Percentiles rank a stretch among this genome's conserved stretches.
These are phyloP conservation scores for Macropis europaea DNA, from an alignment of 2,888 invertebrate species.

Conservation along the genomic window DNA sequence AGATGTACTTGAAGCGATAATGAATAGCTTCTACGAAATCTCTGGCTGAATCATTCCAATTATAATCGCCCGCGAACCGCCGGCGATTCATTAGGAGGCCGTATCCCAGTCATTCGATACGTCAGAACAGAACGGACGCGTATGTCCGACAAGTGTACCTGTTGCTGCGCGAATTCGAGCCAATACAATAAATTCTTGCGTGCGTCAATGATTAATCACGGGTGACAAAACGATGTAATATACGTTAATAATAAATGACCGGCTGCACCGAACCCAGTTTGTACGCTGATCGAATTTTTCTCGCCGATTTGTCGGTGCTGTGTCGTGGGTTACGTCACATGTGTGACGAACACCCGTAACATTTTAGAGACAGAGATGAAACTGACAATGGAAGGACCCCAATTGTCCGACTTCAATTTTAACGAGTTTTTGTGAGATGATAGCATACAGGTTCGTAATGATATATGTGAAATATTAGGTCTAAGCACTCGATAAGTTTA, in stretches of 20 bases:
- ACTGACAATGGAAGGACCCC: too few relatives aligned
- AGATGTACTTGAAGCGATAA: constrained; percentile 11
- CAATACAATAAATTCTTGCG: constrained; percentile 65
- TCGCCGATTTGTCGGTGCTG: neutral
- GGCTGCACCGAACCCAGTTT: constrained; percentile 20
- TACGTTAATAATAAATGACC: constrained; percentile 55
- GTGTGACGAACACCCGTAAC: too few relatives aligned
- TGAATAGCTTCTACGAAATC: constrained; percentile 9
- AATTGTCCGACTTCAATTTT: too few relatives aligned
- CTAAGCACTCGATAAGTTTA: too few relatives aligned
- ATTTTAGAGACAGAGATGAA: too few relatives aligned
- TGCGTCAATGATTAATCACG: constrained; percentile 58
- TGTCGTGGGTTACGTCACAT: too few relatives aligned
- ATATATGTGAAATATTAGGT: too few relatives aligned
- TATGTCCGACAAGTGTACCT: constrained; percentile 57
- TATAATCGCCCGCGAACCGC: constrained; percentile 13
- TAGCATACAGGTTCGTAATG: too few relatives aligned
- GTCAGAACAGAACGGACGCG: constrained; percentile 19
- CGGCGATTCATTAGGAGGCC: constrained; percentile 32
- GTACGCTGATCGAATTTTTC: constrained; percentile 2
- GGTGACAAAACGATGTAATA: constrained; percentile 60
- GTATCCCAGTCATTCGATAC: constrained; percentile 50
- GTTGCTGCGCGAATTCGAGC: constrained; percentile 53
- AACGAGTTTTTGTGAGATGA: too few relatives aligned
- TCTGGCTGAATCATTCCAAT: constrained; percentile 33